Evolutionary conservation across 2,888 invertebrate species (phyloP).

Genomic region (Proisotoma minuta): DNA sequence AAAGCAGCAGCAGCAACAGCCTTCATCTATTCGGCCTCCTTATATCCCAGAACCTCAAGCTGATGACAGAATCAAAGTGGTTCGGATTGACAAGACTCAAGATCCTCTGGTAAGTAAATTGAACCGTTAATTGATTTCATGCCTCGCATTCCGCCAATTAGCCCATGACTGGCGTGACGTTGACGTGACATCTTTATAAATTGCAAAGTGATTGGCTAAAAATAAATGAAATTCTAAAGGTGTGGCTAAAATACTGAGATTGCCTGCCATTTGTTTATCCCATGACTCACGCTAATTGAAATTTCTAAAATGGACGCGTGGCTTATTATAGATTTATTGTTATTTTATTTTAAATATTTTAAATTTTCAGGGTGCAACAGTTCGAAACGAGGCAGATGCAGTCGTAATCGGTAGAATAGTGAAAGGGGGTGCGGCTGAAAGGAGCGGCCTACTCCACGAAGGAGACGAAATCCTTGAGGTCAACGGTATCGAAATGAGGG

Average conservation of each 20-base stretch:
- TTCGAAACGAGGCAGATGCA: conserved; percentile 68
- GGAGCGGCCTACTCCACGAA: conserved; percentile 88
- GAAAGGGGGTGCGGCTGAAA: conserved; percentile 93
- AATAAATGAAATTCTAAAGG: no score
- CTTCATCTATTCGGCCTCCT: conserved; percentile 35
- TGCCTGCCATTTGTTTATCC: no score
- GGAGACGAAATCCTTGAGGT: conserved; percentile 96
- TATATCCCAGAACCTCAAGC: conserved; percentile 48
- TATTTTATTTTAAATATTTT: no score
- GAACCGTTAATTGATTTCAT: no score
- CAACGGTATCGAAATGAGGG: conserved; percentile 90
- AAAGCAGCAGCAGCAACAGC: conserved; percentile 41
- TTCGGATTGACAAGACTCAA: conserved; percentile 93
- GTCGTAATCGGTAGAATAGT: conserved; percentile 95
- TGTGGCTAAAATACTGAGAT: no score
- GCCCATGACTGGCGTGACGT: no score
- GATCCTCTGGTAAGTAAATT: conserved; percentile 64
- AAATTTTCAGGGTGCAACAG: conserved; percentile 36
- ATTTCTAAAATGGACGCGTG: no score
- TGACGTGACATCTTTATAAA: no score
- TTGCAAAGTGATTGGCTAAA: no score
- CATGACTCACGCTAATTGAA: no score
- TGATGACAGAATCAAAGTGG: conserved; percentile 77
- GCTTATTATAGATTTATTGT: no score
- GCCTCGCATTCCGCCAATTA: no score